Percentiles rank a stretch among this genome's conserved stretches.
phyloP scores from a whole-genome alignment of 2,888 invertebrate species.

The Drosophila demipolita region DNA sequence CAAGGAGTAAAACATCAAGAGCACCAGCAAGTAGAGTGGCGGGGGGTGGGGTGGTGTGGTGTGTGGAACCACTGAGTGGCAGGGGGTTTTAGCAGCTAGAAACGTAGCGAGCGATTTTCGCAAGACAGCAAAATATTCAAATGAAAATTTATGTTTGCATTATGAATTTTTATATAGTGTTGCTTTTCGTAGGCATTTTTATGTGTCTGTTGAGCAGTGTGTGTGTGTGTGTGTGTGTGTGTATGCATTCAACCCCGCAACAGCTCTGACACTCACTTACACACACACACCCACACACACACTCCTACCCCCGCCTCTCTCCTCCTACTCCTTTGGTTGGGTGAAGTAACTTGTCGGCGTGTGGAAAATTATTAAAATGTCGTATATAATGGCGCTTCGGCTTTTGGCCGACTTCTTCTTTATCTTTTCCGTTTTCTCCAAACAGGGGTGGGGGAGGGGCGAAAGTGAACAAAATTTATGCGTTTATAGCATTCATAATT shows the following conservation, averaged over 20 bases:
- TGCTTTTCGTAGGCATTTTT: conserved; percentile 75
- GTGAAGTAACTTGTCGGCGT: conserved; percentile 60
- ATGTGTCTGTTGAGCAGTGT: conserved; percentile 58
- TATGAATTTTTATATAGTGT: conserved; percentile 83
- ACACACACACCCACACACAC: not conserved
- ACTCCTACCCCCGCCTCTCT: not conserved
- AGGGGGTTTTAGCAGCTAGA: not conserved
- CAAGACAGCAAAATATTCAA: conserved; percentile 81
- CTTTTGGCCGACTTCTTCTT: conserved; percentile 35
- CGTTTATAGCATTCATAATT: conserved; percentile 79
- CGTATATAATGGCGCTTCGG: conserved; percentile 74
- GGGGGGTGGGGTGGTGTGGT: not conserved
- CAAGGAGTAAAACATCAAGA: conserved; percentile 56
- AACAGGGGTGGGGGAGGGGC: not conserved
- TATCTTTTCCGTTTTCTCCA: conserved; percentile 7
- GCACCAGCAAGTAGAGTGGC: not conserved
- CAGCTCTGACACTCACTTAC: not conserved
- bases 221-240: conserved; percentile 36
- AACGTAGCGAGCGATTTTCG: conserved; percentile 66
- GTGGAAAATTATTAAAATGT: conserved; percentile 80
- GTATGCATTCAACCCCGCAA: conserved; percentile 36
- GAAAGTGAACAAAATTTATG: conserved; percentile 70
- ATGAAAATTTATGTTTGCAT: conserved; percentile 84
- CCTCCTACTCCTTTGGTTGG: not conserved
- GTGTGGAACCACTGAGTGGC: not conserved